Evolutionary conservation across 2,888 invertebrate species (phyloP).

Genomic region (Nomada flava): DNA sequence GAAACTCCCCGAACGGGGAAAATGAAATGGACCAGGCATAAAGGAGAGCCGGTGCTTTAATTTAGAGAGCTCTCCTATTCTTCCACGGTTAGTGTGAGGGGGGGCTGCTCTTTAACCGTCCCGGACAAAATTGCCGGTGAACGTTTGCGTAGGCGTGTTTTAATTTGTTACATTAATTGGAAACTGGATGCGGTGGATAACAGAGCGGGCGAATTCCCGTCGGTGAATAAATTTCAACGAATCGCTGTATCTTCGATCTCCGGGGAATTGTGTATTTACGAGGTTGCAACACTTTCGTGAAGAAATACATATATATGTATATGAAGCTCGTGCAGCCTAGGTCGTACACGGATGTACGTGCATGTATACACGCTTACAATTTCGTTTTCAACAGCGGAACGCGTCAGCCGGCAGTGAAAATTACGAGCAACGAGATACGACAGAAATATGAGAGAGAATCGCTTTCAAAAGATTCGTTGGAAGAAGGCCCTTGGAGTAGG

Average conservation of each 20-base stretch:
- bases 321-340: background rate
- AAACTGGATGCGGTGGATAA: background rate
- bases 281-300: slow-evolving; percentile 8
- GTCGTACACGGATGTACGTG: background rate
- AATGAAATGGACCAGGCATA: slow-evolving; percentile 8
- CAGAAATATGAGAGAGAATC: background rate
- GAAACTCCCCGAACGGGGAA: background rate
- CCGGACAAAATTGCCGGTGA: background rate
- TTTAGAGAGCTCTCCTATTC: background rate
- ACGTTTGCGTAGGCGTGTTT: background rate
- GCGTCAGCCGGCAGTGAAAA: slow-evolving; percentile 16
- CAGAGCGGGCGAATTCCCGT: background rate
- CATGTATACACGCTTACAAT: background rate
- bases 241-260: slow-evolving; percentile 8
- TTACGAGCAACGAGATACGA: slow-evolving; percentile 6
- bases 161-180: slow-evolving; percentile 19
- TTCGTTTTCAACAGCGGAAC: slow-evolving; percentile 1
- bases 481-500: slow-evolving; percentile 8
- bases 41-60: slow-evolving; percentile 5
- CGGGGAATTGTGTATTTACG: slow-evolving; percentile 11
- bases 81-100: background rate
- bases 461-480: slow-evolving; percentile 36
- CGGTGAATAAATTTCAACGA: slow-evolving; percentile 25
- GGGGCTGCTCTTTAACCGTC: no score
- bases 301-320: background rate